These are phyloP conservation scores for Martes martes DNA, from an alignment of 2,113 vertebrate genomes.

Conservation along the genomic window DNA sequence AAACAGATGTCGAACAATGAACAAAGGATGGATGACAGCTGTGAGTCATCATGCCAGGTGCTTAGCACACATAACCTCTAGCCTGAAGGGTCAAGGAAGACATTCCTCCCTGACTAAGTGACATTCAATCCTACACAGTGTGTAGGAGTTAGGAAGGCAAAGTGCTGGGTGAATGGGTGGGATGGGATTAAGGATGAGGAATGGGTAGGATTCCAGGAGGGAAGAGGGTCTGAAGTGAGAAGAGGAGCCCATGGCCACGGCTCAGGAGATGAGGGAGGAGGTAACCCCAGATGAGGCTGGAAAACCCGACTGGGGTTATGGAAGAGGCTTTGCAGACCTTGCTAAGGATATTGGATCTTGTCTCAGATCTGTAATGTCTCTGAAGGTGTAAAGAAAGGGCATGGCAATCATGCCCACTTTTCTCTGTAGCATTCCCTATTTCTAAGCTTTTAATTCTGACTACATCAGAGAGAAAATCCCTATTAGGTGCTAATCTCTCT, in stretches of 20 bases:
- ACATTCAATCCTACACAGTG: not conserved
- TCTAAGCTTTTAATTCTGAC: not conserved
- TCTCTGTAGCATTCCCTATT: not conserved
- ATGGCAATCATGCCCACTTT: not conserved
- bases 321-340: not conserved
- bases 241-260: not conserved
- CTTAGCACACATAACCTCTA: not conserved
- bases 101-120: not conserved
- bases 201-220: not conserved
- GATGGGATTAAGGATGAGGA: not conserved
- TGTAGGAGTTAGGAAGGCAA: not conserved
- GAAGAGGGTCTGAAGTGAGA: not conserved
- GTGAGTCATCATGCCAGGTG: not conserved
- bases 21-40: not conserved
- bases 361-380: not conserved
- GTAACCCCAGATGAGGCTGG: not conserved
- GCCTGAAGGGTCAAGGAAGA: not conserved
- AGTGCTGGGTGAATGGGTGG: not conserved
- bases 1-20: not conserved
- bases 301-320: not conserved
- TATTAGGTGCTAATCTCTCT: not conserved
- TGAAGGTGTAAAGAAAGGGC: not conserved
- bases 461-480: not conserved
- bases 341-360: not conserved
- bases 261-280: not conserved